Evolutionary conservation across 2,113 vertebrate species (phyloP).

Genomic region (Ictidomys tridecemlineatus): DNA sequence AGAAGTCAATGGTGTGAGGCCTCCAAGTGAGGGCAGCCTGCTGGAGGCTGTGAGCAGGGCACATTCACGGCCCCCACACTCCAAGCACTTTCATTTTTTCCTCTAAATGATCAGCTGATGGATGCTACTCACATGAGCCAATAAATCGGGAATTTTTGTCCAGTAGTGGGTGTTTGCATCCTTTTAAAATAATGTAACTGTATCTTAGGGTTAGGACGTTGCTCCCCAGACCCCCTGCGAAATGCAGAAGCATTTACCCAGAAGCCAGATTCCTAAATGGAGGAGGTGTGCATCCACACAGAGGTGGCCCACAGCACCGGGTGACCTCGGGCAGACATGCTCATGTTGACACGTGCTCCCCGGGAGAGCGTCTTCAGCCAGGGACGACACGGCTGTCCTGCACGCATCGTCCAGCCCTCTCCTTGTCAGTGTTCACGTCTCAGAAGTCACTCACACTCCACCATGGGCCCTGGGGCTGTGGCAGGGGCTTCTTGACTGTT

Average conservation of each 20-base stretch:
- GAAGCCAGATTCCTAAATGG: not conserved
- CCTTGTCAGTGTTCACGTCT: fast-evolving
- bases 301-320: not conserved
- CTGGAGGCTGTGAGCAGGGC: fast-evolving
- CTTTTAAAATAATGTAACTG: not conserved
- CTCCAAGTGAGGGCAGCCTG: fast-evolving
- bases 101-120: fast-evolving
- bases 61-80: fast-evolving
- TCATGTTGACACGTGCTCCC: too few relatives aligned
- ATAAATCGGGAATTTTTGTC: too few relatives aligned
- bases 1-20: fast-evolving
- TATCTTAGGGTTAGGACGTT: not conserved
- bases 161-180: not conserved
- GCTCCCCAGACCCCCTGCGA: not conserved
- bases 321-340: not conserved
- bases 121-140: fast-evolving
- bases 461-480: not conserved
- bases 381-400: fast-evolving
- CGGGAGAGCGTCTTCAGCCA: fast-evolving
- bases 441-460: fast-evolving
- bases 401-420: fast-evolving
- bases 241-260: not conserved
- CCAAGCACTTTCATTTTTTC: too few relatives aligned
- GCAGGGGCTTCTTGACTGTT: slow-evolving; percentile 70
- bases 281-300: fast-evolving